Base-by-base conservation (phyloP, 2,797 vertebrate species). In the Danio tinwini region DNA sequence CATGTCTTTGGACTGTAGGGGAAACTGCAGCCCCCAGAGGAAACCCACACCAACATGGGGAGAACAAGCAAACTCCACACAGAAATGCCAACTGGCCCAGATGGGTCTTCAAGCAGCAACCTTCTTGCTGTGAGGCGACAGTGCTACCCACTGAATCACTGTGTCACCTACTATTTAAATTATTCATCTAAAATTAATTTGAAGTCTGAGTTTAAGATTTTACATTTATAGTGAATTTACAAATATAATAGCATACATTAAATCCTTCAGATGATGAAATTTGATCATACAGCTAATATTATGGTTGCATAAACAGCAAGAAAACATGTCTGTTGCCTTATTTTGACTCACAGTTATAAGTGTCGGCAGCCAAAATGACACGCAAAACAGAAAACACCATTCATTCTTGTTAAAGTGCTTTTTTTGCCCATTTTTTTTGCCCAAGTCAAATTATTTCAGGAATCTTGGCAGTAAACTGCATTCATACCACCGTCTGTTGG, bases 391-490 rank as follows among this genome's bases (percentile, higher is more conserved):
- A 55, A 64, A 55, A 76, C n/a, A 55, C 13, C 1, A 12, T 44
- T 56, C 42, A 3, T 56, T 44, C 39, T 17, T 13, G 4, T 5
- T 4, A n/a, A 65, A 55, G 62, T 17, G 19, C 74, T 65, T 76
- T 50, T 50, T 50, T 50, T n/a, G n/a, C n/a, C n/a, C 49, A 14
- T 21, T 17, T 64, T n/a, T n/a, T n/a, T n/a, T n/a, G n/a, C 42
- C 37, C 52, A 39, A 70, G 55, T 78, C 55, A 39, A 69, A 52
- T 21, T 61, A 70, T 62, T 78, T 13, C 11, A 49, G n/a, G 45
- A 59, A 69, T 68, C 61, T 52, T 70, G 47, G 5, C 64, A 62
- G 45, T 70, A 42, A 40, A 69, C 55, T 78, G 44, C 53, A 52
- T 61, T n/a, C 29, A 59, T 50, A 50, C 5, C 21, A 68, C n/a